Conservation (phyloP, 2,888 invertebrate species). For the Trimorus sp. region DNA sequence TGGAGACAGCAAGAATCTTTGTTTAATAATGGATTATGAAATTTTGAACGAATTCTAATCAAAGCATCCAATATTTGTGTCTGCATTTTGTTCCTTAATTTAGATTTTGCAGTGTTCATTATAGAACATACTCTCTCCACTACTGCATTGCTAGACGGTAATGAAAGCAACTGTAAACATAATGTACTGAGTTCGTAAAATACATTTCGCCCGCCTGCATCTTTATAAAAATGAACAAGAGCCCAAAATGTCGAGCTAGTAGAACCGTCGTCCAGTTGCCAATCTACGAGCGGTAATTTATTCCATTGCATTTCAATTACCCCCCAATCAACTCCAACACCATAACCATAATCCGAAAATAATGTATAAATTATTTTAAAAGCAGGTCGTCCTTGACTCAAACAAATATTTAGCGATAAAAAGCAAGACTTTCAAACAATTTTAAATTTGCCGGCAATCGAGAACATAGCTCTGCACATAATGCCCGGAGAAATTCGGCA, state of each 20-base stretch:
- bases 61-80: too few species aligned
- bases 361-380: conserved; percentile 6
- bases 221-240: conserved; percentile 22
- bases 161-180: conserved; percentile 26
- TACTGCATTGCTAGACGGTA: conserved; percentile 48
- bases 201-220: conserved; percentile 35
- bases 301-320: conserved; percentile 29
- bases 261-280: neutral
- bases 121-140: conserved; percentile 49
- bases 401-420: conserved; percentile 34
- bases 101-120: conserved; percentile 50
- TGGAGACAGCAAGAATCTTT: too few species aligned
- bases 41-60: too few species aligned
- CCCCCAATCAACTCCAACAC: neutral
- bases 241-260: conserved; percentile 32
- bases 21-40: too few species aligned
- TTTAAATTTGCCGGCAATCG: conserved; percentile 17
- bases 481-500: conserved; percentile 19
- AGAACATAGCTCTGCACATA: conserved; percentile 17
- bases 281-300: conserved; percentile 25
- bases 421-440: conserved; percentile 8
- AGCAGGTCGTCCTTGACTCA: conserved; percentile 22
- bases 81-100: conserved; percentile 41
- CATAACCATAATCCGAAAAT: neutral
- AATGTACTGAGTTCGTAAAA: conserved; percentile 31